phyloP scores from a whole-genome alignment of 2,888 invertebrate genomes.

The Galeopsomyia nigrocyanea region DNA sequence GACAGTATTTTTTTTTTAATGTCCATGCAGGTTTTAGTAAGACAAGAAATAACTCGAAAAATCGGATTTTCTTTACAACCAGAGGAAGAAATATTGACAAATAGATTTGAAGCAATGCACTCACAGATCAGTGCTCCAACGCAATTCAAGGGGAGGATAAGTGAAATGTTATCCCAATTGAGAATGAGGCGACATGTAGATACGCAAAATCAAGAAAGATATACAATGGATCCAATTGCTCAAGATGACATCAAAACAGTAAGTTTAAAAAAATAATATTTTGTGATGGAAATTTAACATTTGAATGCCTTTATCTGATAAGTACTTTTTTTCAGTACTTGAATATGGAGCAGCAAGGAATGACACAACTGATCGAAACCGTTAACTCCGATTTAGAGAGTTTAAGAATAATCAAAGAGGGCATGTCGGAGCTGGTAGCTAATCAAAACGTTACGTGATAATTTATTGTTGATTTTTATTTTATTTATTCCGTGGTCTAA shows the following conservation, averaged over 20 bases:
- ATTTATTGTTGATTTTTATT: constrained; percentile 31
- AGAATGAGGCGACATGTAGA: constrained; percentile 77
- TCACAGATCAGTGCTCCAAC: constrained; percentile 91
- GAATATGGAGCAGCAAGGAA: constrained; percentile 89
- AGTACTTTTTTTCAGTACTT: constrained; percentile 75
- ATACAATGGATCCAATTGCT: constrained; percentile 80
- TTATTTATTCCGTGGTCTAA: no score
- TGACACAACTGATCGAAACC: constrained; percentile 87
- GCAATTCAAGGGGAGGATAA: constrained; percentile 93
- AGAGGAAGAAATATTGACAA: constrained; percentile 91
- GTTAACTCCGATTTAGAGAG: constrained; percentile 85
- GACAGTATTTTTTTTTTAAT: background rate
- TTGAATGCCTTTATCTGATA: background rate
- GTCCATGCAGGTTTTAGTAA: constrained; percentile 80
- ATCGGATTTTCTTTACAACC: constrained; percentile 88
- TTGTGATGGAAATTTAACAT: no score
- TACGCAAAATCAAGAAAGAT: constrained; percentile 77
- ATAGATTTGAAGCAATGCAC: constrained; percentile 88
- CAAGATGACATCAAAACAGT: constrained; percentile 75
- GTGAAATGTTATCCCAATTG: constrained; percentile 91
- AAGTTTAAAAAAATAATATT: constrained; percentile 44
- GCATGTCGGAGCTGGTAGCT: constrained; percentile 74
- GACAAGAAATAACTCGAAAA: constrained; percentile 90
- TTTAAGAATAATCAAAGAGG: constrained; percentile 82
- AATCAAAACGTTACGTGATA: constrained; percentile 59